These are phyloP conservation scores for Cosmia pyralina DNA, from an alignment of 2,888 invertebrate species.

Conservation along the genomic window DNA sequence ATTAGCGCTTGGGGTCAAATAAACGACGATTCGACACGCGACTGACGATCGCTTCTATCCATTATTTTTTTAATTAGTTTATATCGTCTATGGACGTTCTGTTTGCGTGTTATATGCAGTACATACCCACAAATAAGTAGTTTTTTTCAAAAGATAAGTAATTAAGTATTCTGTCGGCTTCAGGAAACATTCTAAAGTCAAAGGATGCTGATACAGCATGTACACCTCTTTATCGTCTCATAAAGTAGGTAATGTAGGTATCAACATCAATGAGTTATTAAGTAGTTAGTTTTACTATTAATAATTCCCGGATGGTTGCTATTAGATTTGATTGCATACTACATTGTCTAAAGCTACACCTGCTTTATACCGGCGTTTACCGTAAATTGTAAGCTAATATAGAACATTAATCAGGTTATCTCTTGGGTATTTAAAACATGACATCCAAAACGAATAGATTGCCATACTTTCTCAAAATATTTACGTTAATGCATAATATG, in stretches of 20 bases:
- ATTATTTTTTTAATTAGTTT: slow-evolving; percentile 30
- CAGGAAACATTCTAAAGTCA: background rate
- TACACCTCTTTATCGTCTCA: background rate
- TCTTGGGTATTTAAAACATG: slow-evolving; percentile 5
- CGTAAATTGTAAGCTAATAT: slow-evolving; percentile 22
- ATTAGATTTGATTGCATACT: slow-evolving; percentile 30
- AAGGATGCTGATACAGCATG: background rate
- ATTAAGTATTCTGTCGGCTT: background rate
- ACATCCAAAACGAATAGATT: slow-evolving; percentile 9
- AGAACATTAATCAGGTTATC: slow-evolving; percentile 24
- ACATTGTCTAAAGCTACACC: slow-evolving; percentile 23
- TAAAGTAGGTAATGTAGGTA: slow-evolving; percentile 14
- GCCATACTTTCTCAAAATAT: slow-evolving; percentile 15
- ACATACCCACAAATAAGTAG: background rate
- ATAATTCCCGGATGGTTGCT: slow-evolving; percentile 22
- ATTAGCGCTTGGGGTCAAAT: slow-evolving; percentile 68
- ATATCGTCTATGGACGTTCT: slow-evolving; percentile 14
- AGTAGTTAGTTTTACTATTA: slow-evolving; percentile 12
- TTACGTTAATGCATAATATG: slow-evolving; percentile 18
- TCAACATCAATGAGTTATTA: background rate
- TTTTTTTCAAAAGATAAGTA: too few relatives aligned
- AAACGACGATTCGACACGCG: slow-evolving; percentile 69
- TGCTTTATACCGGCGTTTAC: background rate
- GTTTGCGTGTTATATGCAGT: background rate
- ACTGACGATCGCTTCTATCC: slow-evolving; percentile 43